phyloP scores from a whole-genome alignment of 2,113 vertebrate species.

The Poecilia latipinna region DNA sequence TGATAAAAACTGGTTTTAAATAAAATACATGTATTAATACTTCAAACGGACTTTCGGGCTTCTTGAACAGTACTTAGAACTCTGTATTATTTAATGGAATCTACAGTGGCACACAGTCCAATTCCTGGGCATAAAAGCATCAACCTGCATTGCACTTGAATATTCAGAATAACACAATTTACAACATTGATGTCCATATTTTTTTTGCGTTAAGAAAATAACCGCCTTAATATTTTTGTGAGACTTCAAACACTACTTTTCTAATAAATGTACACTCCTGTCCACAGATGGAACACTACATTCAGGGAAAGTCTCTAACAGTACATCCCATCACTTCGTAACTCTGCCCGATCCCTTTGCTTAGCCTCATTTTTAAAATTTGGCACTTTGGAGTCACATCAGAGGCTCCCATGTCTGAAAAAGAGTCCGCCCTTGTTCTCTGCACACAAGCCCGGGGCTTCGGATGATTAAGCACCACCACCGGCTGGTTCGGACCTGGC shows the following conservation, averaged over 20 bases:
- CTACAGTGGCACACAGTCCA: constrained; percentile 5
- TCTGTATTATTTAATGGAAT: constrained; percentile 7
- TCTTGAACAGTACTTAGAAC: constrained; percentile 29
- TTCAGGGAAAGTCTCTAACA: constrained; percentile 60
- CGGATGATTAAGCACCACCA: constrained; percentile 95
- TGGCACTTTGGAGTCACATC: constrained; percentile 78
- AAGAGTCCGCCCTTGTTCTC: constrained; percentile 9
- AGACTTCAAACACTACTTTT: constrained; percentile 21
- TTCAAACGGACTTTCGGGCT: constrained; percentile 13
- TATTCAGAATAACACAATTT: constrained; percentile 26
- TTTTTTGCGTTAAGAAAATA: constrained; percentile 45
- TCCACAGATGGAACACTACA: background rate
- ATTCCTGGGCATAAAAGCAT: constrained; percentile 4
- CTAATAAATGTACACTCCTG: constrained; percentile 9
- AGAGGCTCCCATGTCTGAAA: constrained; percentile 41
- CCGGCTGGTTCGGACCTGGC: constrained; percentile 91
- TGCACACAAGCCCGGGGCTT: constrained; percentile 54
- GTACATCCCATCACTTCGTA: constrained; percentile 86
- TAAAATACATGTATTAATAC: constrained; percentile 35
- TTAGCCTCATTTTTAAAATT: constrained; percentile 92
- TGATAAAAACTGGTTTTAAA: background rate
- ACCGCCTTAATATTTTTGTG: constrained; percentile 5
- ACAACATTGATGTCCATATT: constrained; percentile 14
- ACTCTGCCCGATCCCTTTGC: constrained; percentile 89
- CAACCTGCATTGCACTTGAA: constrained; percentile 25